These are phyloP conservation scores for Ectemnius lituratus DNA, from an alignment of 2,888 invertebrate genomes.

Conservation along the genomic window DNA sequence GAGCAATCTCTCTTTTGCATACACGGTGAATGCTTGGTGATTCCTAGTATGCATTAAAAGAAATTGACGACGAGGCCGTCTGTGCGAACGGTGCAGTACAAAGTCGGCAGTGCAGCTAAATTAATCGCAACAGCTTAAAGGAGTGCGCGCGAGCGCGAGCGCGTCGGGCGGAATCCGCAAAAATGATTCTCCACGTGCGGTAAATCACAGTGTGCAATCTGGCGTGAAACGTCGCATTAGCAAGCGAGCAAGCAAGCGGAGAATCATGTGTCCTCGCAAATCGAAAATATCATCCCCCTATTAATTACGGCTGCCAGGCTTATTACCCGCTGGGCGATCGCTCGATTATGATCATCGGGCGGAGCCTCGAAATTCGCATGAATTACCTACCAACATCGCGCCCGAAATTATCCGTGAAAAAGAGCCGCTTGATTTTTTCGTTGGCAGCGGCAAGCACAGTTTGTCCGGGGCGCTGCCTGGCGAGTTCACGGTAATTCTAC, in stretches of 20 bases:
- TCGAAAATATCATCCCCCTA: no score
- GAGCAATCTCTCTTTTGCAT: slow-evolving; percentile 40
- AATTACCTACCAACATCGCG: no score
- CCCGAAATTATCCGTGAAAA: no score
- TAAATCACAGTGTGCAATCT: slow-evolving; percentile 13
- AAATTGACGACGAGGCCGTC: slow-evolving; percentile 38
- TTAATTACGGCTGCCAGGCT: no score
- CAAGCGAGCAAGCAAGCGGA: not conserved
- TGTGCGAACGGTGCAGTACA: slow-evolving; percentile 25
- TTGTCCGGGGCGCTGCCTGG: slow-evolving; percentile 29
- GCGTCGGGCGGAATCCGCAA: slow-evolving; percentile 49
- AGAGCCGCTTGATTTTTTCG: no score
- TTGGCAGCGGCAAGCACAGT: not conserved
- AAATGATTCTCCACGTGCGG: slow-evolving; percentile 39
- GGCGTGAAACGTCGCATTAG: not conserved
- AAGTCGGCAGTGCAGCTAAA: slow-evolving; percentile 24
- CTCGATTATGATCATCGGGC: no score
- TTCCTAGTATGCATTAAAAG: slow-evolving; percentile 49
- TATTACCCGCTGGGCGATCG: no score
- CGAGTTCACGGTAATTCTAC: slow-evolving; percentile 49
- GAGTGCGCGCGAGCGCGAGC: not conserved
- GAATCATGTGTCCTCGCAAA: no score
- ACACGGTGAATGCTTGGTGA: slow-evolving; percentile 42
- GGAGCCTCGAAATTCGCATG: no score
- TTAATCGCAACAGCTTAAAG: slow-evolving; percentile 44